Conservation (phyloP, 1,140 invertebrate species). For the Drosophila malerkotliana region DNA sequence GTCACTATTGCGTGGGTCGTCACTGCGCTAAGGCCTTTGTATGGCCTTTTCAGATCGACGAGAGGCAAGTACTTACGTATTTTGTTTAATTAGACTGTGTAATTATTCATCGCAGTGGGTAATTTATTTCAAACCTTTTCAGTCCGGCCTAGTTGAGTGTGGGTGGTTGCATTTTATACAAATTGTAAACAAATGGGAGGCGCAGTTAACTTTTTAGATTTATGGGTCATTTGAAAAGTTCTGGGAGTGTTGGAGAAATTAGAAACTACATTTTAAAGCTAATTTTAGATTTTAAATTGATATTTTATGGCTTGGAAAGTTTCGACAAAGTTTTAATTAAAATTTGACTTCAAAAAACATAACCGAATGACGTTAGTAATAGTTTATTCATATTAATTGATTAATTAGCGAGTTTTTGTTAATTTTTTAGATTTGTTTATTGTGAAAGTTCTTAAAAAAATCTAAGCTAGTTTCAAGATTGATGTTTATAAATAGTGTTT, state of each 20-base stretch:
- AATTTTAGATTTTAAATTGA: too few species aligned
- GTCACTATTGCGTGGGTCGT: slow-evolving; percentile 60
- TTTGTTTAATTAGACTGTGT: slow-evolving; percentile 62
- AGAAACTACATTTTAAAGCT: too few species aligned
- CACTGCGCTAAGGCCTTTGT: slow-evolving; percentile 42
- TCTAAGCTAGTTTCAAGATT: not conserved
- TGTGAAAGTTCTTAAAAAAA: slow-evolving; percentile 6
- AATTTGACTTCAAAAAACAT: not conserved
- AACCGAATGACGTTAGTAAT: not conserved
- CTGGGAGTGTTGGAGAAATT: slow-evolving; percentile 1
- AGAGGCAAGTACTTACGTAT: slow-evolving; percentile 27
- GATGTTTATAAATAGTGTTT: too few species aligned
- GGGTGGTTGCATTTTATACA: slow-evolving; percentile 15
- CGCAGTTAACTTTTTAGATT: slow-evolving; percentile 15
- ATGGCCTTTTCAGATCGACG: slow-evolving; percentile 46
- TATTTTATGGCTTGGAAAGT: not conserved
- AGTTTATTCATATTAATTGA: slow-evolving; percentile 6
- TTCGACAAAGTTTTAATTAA: not conserved
- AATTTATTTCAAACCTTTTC: slow-evolving; percentile 30
- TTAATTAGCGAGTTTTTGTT: slow-evolving; percentile 17
- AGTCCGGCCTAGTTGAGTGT: slow-evolving; percentile 1
- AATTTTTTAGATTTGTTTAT: slow-evolving; percentile 11
- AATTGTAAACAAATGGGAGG: slow-evolving; percentile 41
- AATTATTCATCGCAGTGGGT: slow-evolving; percentile 62
- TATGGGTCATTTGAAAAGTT: slow-evolving; percentile 24